These are phyloP conservation scores for Kryptolebias marmoratus DNA, from an alignment of 2,113 vertebrate genomes.

Conservation along the genomic window DNA sequence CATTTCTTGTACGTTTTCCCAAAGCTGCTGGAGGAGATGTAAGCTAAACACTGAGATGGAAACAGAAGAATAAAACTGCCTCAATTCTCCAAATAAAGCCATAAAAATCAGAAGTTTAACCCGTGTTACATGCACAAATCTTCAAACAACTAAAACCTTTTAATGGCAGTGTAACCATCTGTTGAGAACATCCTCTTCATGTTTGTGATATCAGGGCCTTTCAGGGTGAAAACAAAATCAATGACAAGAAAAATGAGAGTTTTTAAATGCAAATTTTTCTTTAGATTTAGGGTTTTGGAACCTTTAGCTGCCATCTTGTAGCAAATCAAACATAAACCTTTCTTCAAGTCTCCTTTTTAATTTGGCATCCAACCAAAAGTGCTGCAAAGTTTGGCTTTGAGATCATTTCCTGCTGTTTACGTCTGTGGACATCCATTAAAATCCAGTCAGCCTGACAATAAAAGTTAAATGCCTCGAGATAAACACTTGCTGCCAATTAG, in stretches of 20 bases:
- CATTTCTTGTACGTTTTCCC: too few relatives aligned
- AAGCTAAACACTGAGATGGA: too few relatives aligned
- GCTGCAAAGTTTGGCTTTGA: neutral
- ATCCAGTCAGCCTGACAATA: neutral
- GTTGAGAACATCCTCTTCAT: neutral
- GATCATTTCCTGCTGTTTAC: constrained; percentile 3
- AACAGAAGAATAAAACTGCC: too few relatives aligned
- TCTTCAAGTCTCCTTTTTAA: constrained; percentile 6
- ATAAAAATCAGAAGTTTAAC: too few relatives aligned
- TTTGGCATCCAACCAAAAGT: neutral
- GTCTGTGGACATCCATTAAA: constrained; percentile 14
- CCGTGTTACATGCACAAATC: constrained; percentile 5
- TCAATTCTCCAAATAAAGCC: too few relatives aligned
- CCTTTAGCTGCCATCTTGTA: neutral
- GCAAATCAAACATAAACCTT: constrained; percentile 5
- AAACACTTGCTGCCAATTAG: constrained; percentile 11
- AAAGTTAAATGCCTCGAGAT: constrained; percentile 4
- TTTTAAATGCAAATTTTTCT: neutral
- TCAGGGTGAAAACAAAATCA: neutral
- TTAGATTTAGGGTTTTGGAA: neutral
- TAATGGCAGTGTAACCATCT: neutral
- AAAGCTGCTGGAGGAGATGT: too few relatives aligned
- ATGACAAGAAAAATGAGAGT: neutral
- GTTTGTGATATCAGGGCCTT: neutral
- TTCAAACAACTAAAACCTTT: neutral